Conservation (phyloP, 2,888 invertebrate genomes). For the Iselma pallidipennis region DNA sequence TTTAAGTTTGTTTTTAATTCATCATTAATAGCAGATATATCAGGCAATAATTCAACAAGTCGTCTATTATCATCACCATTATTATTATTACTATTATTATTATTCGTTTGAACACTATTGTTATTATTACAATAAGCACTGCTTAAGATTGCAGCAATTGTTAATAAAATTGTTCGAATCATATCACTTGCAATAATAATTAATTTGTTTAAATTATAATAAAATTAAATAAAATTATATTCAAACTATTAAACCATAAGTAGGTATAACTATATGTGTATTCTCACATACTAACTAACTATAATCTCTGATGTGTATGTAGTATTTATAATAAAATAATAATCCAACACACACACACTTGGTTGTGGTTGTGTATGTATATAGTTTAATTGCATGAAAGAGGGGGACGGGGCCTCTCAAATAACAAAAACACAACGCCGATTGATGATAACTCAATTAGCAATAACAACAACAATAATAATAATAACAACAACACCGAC, state of each 20-base stretch:
- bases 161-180: conserved; percentile 2
- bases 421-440: no score
- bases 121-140: background rate
- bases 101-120: no score
- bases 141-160: background rate
- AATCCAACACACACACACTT: no score
- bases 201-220: background rate
- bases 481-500: background rate
- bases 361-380: no score
- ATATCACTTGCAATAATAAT: conserved; percentile 1
- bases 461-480: background rate
- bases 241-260: no score
- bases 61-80: conserved; percentile 18
- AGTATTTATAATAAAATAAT: no score
- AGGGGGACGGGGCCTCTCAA: no score
- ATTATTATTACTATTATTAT: background rate
- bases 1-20: conserved; percentile 57
- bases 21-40: conserved; percentile 58
- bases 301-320: no score
- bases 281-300: no score
- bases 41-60: conserved; percentile 52
- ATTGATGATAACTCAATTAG: background rate
- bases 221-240: background rate
- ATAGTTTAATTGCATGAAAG: no score
- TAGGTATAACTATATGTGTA: no score